Evolutionary conservation across 2,797 vertebrate genomes (phyloP).

Genomic region (Anas bahamensis): DNA sequence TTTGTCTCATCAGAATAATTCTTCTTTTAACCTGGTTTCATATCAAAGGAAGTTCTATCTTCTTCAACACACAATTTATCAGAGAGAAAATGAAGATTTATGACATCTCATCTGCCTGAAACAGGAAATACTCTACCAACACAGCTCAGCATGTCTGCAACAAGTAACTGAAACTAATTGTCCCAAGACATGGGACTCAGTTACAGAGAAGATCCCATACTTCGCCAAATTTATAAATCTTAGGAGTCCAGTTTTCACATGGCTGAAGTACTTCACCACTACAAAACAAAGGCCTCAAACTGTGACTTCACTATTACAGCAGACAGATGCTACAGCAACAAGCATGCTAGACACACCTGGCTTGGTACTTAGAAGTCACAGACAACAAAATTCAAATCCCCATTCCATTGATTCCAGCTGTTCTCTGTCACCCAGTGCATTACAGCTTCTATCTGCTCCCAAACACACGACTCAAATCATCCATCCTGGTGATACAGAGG

Average conservation of each 20-base stretch:
- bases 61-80: not conserved
- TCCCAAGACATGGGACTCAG: not conserved
- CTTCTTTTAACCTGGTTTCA: not conserved
- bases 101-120: not conserved
- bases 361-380: not conserved
- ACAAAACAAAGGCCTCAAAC: not conserved
- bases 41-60: not conserved
- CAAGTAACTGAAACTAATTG: not conserved
- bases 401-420: not conserved
- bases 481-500: not conserved
- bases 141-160: not conserved
- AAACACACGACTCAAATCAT: not conserved
- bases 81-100: conserved; percentile 9
- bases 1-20: not conserved
- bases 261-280: not conserved
- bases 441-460: not conserved
- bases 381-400: not conserved
- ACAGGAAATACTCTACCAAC: not conserved
- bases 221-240: not conserved
- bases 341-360: not conserved
- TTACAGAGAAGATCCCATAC: not conserved
- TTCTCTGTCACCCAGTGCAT: not conserved
- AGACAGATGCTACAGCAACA: not conserved
- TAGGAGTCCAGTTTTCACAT: not conserved
- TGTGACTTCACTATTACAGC: accelerated